Percentiles rank a stretch among this genome's conserved stretches.
Conservation (phyloP, 1,140 invertebrate genomes). For the Eumeta japonica region DNA sequence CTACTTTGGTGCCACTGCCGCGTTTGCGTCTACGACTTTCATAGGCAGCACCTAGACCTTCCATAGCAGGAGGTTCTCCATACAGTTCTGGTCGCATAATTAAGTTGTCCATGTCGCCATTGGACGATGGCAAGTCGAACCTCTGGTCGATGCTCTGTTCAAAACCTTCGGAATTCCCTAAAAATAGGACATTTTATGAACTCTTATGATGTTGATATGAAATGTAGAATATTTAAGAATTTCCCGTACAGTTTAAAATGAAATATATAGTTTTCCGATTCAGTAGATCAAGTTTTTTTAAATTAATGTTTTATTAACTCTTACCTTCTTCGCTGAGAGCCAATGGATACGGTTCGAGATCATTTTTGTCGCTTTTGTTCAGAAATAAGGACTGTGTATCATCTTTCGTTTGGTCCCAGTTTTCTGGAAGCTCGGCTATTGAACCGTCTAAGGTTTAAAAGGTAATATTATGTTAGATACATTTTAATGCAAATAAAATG, state of each 20-base stretch:
- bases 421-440: slow-evolving; percentile 49
- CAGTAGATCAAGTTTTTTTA: too few species aligned
- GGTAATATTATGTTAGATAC: slow-evolving; percentile 10
- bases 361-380: slow-evolving; percentile 58
- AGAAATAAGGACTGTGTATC: slow-evolving; percentile 53
- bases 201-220: too few species aligned
- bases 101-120: slow-evolving; percentile 48
- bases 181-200: too few species aligned
- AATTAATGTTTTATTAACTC: too few species aligned
- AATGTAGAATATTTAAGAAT: too few species aligned
- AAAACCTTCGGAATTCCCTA: slow-evolving; percentile 44
- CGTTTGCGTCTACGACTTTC: slow-evolving; percentile 40
- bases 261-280: too few species aligned
- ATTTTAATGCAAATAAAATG: background rate
- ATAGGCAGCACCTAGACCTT: slow-evolving; percentile 32
- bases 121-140: slow-evolving; percentile 33
- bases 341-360: slow-evolving; percentile 55
- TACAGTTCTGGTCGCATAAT: slow-evolving; percentile 54
- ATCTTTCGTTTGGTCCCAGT: slow-evolving; percentile 56
- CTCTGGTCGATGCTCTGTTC: slow-evolving; percentile 42
- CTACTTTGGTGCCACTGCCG: slow-evolving; percentile 44
- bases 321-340: slow-evolving; percentile 57
- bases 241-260: too few species aligned
- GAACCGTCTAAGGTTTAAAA: slow-evolving; percentile 43
- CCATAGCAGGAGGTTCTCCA: slow-evolving; percentile 52